Evolutionary conservation across 2,113 vertebrate species (phyloP).

Genomic region (Stictonetta naevosa): DNA sequence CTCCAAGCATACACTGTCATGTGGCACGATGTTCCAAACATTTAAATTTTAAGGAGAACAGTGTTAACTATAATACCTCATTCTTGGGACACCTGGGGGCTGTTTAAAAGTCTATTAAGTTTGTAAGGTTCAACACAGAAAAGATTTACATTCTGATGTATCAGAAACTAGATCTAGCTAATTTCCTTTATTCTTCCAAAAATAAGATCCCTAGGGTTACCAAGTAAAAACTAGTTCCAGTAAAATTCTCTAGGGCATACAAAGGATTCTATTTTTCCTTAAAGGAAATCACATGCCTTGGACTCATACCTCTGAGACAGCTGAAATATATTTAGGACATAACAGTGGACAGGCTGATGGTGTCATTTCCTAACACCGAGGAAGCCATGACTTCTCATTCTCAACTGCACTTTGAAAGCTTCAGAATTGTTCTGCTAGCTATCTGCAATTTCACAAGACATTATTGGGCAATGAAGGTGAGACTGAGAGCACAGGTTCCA

Average conservation of each 20-base stretch:
- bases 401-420: neutral
- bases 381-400: neutral
- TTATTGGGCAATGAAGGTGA: neutral
- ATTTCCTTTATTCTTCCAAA: slow-evolving; percentile 26
- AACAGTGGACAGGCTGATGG: neutral
- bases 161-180: slow-evolving; percentile 9
- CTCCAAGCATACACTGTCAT: neutral
- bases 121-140: neutral
- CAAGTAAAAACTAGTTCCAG: slow-evolving; percentile 9
- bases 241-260: slow-evolving; percentile 25
- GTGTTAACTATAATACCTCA: neutral
- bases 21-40: neutral
- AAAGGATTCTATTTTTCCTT: neutral
- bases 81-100: neutral
- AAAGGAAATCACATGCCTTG: neutral
- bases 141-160: neutral
- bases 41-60: neutral
- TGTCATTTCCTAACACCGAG: neutral
- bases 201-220: slow-evolving; percentile 41
- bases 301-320: neutral
- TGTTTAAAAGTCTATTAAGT: neutral
- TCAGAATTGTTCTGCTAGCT: neutral
- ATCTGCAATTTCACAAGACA: neutral
- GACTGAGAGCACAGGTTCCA: neutral
- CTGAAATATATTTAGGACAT: slow-evolving; percentile 30